These are phyloP conservation scores for Leptinotarsa undecemlineata DNA, from an alignment of 1,140 invertebrate genomes.

Conservation along the genomic window DNA sequence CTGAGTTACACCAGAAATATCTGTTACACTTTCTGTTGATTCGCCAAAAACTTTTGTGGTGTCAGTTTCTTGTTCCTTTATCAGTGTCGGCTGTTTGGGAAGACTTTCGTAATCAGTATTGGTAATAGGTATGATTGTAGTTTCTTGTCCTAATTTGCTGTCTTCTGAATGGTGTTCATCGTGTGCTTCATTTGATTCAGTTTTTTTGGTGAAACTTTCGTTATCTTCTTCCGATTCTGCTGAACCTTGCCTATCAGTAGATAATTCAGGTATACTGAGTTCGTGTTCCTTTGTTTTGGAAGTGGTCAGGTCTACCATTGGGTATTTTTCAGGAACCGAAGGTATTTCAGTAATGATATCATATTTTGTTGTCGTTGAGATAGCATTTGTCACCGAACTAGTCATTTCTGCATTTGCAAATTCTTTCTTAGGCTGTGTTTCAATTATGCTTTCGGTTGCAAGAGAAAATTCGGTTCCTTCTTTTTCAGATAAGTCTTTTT, in stretches of 20 bases:
- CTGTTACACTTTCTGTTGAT: background rate
- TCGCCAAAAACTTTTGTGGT: background rate
- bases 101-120: no score
- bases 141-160: no score
- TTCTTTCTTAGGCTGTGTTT: background rate
- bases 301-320: constrained; percentile 39
- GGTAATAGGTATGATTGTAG: no score
- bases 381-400: background rate
- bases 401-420: no score
- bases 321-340: background rate
- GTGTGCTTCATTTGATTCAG: background rate
- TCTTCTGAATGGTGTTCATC: no score
- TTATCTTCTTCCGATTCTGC: constrained; percentile 17
- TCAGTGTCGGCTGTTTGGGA: no score
- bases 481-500: no score
- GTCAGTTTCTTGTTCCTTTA: background rate
- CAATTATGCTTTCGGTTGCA: background rate
- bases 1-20: background rate
- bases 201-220: background rate
- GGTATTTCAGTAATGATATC: background rate
- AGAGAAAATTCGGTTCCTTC: background rate
- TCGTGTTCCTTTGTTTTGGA: background rate
- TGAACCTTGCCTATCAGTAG: no score
- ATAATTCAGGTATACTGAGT: no score
- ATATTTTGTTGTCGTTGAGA: background rate